Percentiles rank a stretch among this genome's conserved stretches.
Evolutionary conservation across 1,140 invertebrate genomes (phyloP).

Genomic region (Drosophila sp.): DNA sequence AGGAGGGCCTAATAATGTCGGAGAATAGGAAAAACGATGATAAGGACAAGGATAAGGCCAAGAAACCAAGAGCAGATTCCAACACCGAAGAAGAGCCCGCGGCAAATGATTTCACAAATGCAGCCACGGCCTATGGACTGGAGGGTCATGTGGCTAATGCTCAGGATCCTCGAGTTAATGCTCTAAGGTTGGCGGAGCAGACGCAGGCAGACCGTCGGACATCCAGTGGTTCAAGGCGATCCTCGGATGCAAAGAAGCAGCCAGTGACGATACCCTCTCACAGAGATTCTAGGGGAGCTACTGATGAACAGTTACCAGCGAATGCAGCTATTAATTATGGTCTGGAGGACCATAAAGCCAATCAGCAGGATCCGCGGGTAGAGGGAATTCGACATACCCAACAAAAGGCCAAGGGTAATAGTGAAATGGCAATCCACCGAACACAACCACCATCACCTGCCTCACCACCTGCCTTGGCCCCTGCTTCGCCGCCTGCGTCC

Average conservation of each 20-base stretch:
- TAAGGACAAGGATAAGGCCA: background rate
- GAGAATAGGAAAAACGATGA: slow-evolving; percentile 10
- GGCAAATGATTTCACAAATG: slow-evolving; percentile 23
- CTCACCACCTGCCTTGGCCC: background rate
- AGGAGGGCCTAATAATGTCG: slow-evolving; percentile 32
- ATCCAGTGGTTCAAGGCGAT: background rate
- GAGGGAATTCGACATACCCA: background rate
- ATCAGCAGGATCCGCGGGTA: slow-evolving; percentile 20
- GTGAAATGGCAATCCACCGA: background rate
- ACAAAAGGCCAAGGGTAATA: background rate
- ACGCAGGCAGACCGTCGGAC: slow-evolving; percentile 19
- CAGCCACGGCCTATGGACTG: slow-evolving; percentile 48
- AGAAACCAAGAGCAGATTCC: background rate
- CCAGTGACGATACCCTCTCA: background rate
- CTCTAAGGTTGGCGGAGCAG: slow-evolving; percentile 20
- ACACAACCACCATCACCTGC: background rate
- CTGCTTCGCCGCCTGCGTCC: background rate
- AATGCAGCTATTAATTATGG: slow-evolving; percentile 35
- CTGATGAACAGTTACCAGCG: background rate
- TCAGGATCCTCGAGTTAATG: slow-evolving; percentile 50
- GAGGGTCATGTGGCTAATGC: slow-evolving; percentile 50
- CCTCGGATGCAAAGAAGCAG: background rate
- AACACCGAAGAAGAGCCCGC: background rate
- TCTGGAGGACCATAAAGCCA: slow-evolving; percentile 26
- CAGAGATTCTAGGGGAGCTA: background rate